A percentile compares a stretch with the other conserved stretches of the same genome.
These are phyloP conservation scores for Cydia amplana DNA, from an alignment of 1,140 invertebrate genomes.

Conservation along the genomic window DNA sequence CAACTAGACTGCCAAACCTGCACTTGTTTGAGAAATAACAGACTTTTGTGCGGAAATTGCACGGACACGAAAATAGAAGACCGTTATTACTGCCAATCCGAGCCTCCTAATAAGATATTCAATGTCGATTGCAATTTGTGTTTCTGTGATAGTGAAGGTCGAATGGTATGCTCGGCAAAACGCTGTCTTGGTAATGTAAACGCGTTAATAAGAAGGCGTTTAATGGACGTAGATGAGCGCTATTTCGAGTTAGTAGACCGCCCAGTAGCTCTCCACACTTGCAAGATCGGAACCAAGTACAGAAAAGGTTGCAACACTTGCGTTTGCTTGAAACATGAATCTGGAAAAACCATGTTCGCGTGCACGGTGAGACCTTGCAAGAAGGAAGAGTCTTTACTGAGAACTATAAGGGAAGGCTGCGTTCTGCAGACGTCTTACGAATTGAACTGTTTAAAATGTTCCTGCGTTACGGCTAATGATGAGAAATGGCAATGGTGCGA, in stretches of 20 bases:
- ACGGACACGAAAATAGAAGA: slow-evolving; percentile 17
- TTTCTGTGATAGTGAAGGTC: slow-evolving; percentile 46
- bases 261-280: slow-evolving; percentile 45
- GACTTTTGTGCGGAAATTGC: slow-evolving; percentile 53
- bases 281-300: slow-evolving; percentile 47
- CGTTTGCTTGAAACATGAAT: slow-evolving; percentile 44
- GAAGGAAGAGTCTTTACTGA: slow-evolving; percentile 6
- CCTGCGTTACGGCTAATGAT: slow-evolving; percentile 42
- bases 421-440: slow-evolving; percentile 50
- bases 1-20: slow-evolving; percentile 57
- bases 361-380: slow-evolving; percentile 49
- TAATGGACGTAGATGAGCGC: slow-evolving; percentile 4
- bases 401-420: slow-evolving; percentile 44
- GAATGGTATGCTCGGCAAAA: slow-evolving; percentile 50
- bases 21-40: slow-evolving; percentile 61
- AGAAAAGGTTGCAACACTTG: slow-evolving; percentile 56
- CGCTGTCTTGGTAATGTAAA: slow-evolving; percentile 44
- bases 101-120: slow-evolving; percentile 41
- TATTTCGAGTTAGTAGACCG: slow-evolving; percentile 34
- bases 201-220: neutral
- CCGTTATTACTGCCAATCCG: slow-evolving; percentile 44
- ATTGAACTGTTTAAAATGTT: slow-evolving; percentile 53
- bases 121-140: slow-evolving; percentile 58
- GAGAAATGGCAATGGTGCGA: slow-evolving; percentile 48
- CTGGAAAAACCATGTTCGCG: slow-evolving; percentile 44